These are phyloP conservation scores for Aythya baeri DNA, from an alignment of 2,113 vertebrate genomes.

Conservation along the genomic window DNA sequence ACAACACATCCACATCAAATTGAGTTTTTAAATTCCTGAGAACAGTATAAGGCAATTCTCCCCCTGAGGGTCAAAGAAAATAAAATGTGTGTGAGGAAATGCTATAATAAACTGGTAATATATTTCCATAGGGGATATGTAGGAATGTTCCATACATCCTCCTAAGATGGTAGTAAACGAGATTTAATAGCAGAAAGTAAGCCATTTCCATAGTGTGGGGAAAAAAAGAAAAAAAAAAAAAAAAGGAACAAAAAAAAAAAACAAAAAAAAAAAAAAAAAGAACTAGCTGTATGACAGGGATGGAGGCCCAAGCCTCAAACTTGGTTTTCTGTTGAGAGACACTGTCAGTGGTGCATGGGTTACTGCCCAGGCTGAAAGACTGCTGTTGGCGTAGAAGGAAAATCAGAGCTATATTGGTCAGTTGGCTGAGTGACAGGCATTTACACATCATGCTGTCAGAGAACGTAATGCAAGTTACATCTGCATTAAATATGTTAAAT, in stretches of 20 bases:
- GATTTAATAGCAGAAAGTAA: constrained; percentile 10
- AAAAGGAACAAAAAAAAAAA: background rate
- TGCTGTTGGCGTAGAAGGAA: background rate
- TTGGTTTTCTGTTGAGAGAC: background rate
- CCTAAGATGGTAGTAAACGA: constrained; percentile 34
- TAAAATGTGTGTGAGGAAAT: constrained; percentile 51
- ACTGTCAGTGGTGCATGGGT: background rate
- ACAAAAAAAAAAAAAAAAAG: background rate
- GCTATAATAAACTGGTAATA: constrained; percentile 54
- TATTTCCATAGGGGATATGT: constrained; percentile 44
- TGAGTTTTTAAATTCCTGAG: constrained; percentile 42
- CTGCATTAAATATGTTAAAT: background rate
- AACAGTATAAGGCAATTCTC: constrained; percentile 44
- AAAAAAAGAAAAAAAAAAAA: background rate
- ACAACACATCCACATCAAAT: background rate
- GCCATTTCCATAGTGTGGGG: background rate
- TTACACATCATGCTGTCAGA: background rate
- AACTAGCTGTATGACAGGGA: background rate
- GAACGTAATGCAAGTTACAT: rapidly evolving
- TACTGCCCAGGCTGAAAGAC: background rate
- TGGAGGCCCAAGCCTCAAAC: background rate
- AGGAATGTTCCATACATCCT: constrained; percentile 53
- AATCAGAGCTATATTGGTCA: background rate
- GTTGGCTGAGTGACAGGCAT: background rate
- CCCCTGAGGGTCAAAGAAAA: constrained; percentile 42